Evolutionary conservation across 2,113 vertebrate genomes (phyloP).

Genomic region (Ctenodactylus gundi): DNA sequence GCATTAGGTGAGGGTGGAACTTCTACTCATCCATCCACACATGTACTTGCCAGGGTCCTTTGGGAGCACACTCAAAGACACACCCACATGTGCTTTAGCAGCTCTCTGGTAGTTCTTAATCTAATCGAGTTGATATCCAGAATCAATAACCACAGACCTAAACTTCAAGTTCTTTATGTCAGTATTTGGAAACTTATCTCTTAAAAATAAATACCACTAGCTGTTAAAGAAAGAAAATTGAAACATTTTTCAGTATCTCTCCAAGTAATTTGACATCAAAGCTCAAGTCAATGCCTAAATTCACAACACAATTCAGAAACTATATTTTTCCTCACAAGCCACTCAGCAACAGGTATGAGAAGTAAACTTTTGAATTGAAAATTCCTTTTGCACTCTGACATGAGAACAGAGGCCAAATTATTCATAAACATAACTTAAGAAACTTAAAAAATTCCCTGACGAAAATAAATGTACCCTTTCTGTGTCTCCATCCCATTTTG

Average conservation of each 20-base stretch:
- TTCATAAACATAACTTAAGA: background rate
- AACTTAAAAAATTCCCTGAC: background rate
- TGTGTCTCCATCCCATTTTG: background rate
- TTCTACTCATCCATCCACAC: background rate
- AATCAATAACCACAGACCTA: background rate
- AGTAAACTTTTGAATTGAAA: constrained; percentile 21
- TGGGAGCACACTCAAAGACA: background rate
- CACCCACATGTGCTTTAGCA: background rate
- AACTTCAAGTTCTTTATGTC: background rate
- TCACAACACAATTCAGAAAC: constrained; percentile 3
- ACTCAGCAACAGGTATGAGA: background rate
- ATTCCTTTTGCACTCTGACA: background rate
- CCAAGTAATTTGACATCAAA: constrained; percentile 6
- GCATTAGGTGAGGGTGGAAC: background rate
- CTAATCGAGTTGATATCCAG: background rate
- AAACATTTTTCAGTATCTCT: constrained; percentile 33
- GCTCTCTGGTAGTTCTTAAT: background rate
- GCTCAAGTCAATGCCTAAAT: background rate
- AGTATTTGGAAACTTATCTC: background rate
- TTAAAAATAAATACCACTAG: background rate
- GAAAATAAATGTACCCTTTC: background rate
- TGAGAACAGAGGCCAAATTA: background rate
- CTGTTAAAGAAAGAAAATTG: background rate
- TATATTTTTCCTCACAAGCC: background rate
- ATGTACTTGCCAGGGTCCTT: background rate